Evolutionary conservation across 2,888 invertebrate genomes (phyloP), one percentile per base, ranked within the genome.

Genomic region (Stenodera caucasica): DNA sequence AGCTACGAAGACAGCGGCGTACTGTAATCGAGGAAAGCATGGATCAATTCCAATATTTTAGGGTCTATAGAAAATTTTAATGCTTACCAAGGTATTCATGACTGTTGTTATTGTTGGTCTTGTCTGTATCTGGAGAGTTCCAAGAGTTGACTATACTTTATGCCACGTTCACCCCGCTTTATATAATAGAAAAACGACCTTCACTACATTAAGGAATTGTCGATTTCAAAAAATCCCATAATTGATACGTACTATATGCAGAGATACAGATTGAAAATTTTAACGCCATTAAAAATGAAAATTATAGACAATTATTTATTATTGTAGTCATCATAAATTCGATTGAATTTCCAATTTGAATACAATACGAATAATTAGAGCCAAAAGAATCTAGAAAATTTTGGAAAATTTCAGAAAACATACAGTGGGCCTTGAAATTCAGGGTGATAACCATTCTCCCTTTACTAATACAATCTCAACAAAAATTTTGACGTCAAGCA

Each of bases 11-110:
- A 66, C 55, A 50, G 55, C 58, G 51, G 64, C 58, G 32, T 67
- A 56, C 70, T 71, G 52, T 5, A 67, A 63, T 4, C 8, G 21
- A n/a, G n/a, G 6, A 14, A 35, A 23, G 35, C 45, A 14, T 55
- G 9, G 21, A 7, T 29, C 12, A 40, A 15, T 29, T 35, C 26
- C 29, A 2, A n/a, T 45, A n/a, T 26, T 7, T 15, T 21, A 6
- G 14, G 6, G n/a, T 54, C 21, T 15, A 2, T 9, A 40, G 3
- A 5, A 15, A 50, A 51, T 23, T 49, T 37, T 7, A 14, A n/a
- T 14, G 52, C 66, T 69, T 65, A 67, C 67, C 66, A 67, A 59
- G 35, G 67, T 55, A 53, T 68, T 69, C 67, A 67, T 67, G 66
- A 59, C 66, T 64, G 55, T 60, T 49, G 58, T 59, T 58, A 18